Conservation (phyloP, 2,113 vertebrate species). For the Micromys minutus region DNA sequence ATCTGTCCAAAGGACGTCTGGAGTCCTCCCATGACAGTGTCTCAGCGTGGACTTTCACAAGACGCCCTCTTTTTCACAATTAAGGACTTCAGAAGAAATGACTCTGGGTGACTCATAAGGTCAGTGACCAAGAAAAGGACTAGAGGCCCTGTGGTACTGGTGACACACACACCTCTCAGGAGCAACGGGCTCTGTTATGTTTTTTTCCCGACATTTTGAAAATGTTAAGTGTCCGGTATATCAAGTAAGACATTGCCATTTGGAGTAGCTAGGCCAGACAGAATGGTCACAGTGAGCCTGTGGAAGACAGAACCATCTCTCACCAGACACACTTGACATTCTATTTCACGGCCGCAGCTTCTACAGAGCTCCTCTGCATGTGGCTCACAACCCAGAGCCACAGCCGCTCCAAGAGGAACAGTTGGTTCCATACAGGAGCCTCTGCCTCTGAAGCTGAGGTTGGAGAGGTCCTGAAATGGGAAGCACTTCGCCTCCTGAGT, state of each 20-base stretch:
- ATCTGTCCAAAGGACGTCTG: background rate
- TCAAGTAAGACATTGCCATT: background rate
- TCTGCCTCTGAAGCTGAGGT: background rate
- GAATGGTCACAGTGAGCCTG: background rate
- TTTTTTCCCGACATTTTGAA: background rate
- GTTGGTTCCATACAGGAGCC: background rate
- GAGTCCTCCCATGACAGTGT: background rate
- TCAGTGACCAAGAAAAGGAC: background rate
- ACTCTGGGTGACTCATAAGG: background rate
- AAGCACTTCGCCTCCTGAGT: background rate
- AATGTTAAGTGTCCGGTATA: background rate
- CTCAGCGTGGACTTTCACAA: rapidly evolving
- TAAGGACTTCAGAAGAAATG: background rate
- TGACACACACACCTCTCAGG: background rate
- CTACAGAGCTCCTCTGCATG: background rate
- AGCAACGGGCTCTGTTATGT: background rate
- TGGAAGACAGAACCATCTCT: background rate
- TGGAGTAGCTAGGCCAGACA: background rate
- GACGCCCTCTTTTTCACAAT: background rate
- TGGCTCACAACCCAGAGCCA: rapidly evolving
- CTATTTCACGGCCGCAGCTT: background rate
- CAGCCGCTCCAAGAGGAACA: rapidly evolving
- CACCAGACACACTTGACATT: background rate
- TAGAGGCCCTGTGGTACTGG: rapidly evolving
- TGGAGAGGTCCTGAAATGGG: background rate